Evolutionary conservation across 2,113 vertebrate species (phyloP).

Genomic region (Zapornia atra): DNA sequence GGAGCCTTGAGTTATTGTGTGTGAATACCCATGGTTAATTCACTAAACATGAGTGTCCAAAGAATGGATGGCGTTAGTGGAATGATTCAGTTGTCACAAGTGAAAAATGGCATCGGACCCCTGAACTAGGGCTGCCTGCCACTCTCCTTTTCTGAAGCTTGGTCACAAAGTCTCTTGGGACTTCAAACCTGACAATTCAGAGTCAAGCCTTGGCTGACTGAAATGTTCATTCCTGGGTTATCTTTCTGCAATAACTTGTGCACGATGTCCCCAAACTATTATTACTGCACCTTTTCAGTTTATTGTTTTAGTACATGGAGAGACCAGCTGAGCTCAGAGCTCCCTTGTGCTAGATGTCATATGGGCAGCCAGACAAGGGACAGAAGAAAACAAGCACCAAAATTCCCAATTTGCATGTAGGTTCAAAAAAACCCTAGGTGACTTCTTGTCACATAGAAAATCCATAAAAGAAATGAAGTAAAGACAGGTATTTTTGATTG

Average conservation of each 20-base stretch:
- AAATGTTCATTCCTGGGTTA: background rate
- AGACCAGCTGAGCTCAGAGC: background rate
- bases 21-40: background rate
- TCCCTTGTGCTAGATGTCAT: rapidly evolving
- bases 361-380: background rate
- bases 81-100: background rate
- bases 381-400: background rate
- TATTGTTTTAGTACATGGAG: background rate
- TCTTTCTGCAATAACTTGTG: background rate
- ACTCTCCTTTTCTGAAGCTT: background rate
- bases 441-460: background rate
- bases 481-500: background rate
- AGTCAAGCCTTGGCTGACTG: background rate
- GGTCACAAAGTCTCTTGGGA: background rate
- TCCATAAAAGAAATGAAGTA: background rate
- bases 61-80: background rate
- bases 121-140: background rate
- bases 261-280: background rate
- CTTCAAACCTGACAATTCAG: background rate
- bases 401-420: background rate
- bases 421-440: background rate
- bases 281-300: background rate
- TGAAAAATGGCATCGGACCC: background rate
- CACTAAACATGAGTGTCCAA: background rate
- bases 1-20: background rate